Conservation (phyloP, 2,888 invertebrate genomes). For the Dynastes grantii region DNA sequence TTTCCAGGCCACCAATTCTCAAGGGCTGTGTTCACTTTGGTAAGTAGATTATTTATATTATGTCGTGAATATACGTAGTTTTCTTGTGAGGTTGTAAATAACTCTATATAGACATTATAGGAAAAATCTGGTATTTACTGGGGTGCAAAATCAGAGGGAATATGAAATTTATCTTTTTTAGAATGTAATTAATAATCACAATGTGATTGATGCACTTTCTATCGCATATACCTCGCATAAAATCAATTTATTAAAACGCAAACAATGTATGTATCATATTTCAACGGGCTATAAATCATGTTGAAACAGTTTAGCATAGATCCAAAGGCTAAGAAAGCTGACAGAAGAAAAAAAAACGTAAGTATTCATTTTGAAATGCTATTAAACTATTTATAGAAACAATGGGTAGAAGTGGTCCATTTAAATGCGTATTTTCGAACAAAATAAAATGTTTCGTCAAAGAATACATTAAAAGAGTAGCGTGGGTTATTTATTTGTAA, state of each 20-base stretch:
- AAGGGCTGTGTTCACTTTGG: no score
- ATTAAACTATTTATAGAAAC: conserved; percentile 40
- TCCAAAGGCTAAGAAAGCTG: not conserved
- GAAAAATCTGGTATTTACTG: not conserved
- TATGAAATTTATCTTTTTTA: not conserved
- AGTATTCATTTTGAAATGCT: conserved; percentile 7
- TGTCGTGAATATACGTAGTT: no score
- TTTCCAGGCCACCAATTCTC: no score
- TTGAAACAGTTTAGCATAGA: conserved; percentile 11
- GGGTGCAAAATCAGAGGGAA: not conserved
- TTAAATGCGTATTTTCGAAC: conserved; percentile 5
- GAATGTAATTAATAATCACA: conserved; percentile 2
- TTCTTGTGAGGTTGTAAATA: no score
- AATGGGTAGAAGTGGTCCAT: conserved; percentile 33
- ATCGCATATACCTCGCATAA: not conserved
- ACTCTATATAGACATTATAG: no score
- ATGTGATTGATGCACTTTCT: not conserved
- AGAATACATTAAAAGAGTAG: not conserved
- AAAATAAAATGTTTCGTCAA: conserved; percentile 3
- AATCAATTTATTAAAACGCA: not conserved
- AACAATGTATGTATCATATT: conserved; percentile 6
- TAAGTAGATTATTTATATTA: no score
- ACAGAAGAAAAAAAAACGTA: not conserved
- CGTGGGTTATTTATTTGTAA: not conserved
- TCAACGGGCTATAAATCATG: conserved; percentile 23